Evolutionary conservation across 2,888 invertebrate species (phyloP), one percentile per base, ranked within the genome.

Genomic region (Platynereis dumerilii): DNA sequence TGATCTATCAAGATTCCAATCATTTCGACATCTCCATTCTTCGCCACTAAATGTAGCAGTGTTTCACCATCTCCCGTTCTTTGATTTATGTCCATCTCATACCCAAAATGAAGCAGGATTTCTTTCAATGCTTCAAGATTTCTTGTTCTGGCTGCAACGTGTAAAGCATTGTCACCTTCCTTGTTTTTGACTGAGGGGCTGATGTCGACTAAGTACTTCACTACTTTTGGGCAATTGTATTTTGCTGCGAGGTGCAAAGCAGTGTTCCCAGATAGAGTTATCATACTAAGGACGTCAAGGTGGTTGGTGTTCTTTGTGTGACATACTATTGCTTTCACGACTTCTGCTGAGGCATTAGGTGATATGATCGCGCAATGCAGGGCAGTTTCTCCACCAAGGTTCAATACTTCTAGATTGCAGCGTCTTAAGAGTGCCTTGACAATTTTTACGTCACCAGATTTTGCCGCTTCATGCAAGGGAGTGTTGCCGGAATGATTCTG

Each of bases 391-490:
- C 48, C 48, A 48, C 3, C 3, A 5, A 7, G 5, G n/a, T 48
- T 48, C n/a, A 10, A 10, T 5, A n/a, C 20, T 10, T 48, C 22
- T n/a, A 48, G 7, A 3, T 48, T 5, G 17, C 7, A n/a, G n/a
- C 5, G 7, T 12, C n/a, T n/a, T 12, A 78, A 62, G 0, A 78
- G 70, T 17, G 68, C 64, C 44, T 65, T 28, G n/a, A 78, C 72
- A 3, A 72, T 71, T 12, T 76, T 72, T 20, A 67, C 53, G 58
- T 76, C 70, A n/a, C 81, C 81, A 39, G 72, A 68, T 10, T 71
- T 71, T 58, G 78, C 78, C 1, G 81, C 79, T 39, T 78, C 69
- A 60, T 81, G 82, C 15, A 82, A 68, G 0, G 80, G 74, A 0
- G 81, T 80, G 64, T 79, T 74, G n/a, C n/a, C n/a, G n/a, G n/a